Conservation (phyloP, 2,797 vertebrate species). For the Lerista edwardsae region DNA sequence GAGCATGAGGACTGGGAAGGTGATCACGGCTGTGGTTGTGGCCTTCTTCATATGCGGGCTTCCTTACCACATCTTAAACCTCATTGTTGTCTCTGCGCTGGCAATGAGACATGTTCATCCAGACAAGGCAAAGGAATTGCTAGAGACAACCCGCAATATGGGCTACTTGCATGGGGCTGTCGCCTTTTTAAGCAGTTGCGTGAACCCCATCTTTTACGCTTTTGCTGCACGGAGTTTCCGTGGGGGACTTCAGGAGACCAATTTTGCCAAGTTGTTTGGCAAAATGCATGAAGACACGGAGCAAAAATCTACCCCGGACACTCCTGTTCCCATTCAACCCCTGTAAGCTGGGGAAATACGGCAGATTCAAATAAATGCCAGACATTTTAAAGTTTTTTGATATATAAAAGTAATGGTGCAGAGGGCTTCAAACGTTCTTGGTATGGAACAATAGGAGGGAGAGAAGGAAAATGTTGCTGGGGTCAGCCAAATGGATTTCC, state of each 20-base stretch:
- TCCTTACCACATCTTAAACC: slow-evolving; percentile 71
- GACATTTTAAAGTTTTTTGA: no score
- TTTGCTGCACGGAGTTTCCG: slow-evolving; percentile 81
- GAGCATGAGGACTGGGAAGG: slow-evolving; percentile 79
- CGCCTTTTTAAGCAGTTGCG: slow-evolving; percentile 81
- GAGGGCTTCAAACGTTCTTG: no score
- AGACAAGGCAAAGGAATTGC: slow-evolving; percentile 32
- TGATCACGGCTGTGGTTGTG: slow-evolving; percentile 26
- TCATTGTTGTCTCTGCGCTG: slow-evolving; percentile 73
- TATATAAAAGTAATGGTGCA: no score
- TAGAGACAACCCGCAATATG: slow-evolving; percentile 24
- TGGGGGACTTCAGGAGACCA: slow-evolving; percentile 75
- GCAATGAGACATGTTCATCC: slow-evolving; percentile 22
- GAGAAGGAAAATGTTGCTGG: no score
- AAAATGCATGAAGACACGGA: slow-evolving; percentile 65
- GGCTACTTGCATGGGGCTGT: slow-evolving; percentile 76
- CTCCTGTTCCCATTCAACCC: background rate
- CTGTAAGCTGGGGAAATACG: no score
- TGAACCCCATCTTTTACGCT: slow-evolving; percentile 83
- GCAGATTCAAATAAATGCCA: no score
- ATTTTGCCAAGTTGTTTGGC: slow-evolving; percentile 81
- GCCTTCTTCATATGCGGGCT: slow-evolving; percentile 8
- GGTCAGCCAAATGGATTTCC: no score
- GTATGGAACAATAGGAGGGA: no score
- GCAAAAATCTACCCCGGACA: background rate